Conservation (phyloP, 2,888 invertebrate genomes). For the Sthenelais limicola region DNA sequence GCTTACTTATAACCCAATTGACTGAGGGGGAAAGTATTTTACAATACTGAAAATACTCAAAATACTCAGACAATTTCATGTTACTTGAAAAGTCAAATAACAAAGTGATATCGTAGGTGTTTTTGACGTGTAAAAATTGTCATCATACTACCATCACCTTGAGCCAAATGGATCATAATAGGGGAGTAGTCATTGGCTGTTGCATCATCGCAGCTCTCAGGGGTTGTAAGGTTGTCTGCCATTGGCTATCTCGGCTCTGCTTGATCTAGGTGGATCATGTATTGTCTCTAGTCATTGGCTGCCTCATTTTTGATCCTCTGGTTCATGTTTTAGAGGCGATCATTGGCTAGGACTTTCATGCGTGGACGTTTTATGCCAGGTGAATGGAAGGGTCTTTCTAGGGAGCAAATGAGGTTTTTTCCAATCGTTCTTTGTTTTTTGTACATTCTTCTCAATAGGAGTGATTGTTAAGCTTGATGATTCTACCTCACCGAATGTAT, state of each 20-base stretch:
- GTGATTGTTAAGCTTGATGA: conserved; percentile 34
- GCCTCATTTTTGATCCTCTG: conserved; percentile 3
- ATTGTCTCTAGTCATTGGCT: conserved; percentile 17
- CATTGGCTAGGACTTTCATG: conserved; percentile 34
- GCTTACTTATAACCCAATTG: conserved; percentile 40
- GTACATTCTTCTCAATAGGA: conserved; percentile 37
- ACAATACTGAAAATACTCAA: conserved; percentile 44
- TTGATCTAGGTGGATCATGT: conserved; percentile 33
- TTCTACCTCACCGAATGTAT: conserved; percentile 37
- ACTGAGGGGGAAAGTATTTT: conserved; percentile 43
- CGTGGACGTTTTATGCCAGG: conserved; percentile 29
- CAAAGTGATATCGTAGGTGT: conserved; percentile 42
- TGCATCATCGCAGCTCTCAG: neutral
- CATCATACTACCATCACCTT: conserved; percentile 37
- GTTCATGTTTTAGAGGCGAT: conserved; percentile 25
- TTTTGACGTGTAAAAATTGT: conserved; percentile 38
- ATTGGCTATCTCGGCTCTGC: conserved; percentile 16
- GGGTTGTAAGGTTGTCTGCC: conserved; percentile 7
- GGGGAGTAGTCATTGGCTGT: conserved; percentile 6
- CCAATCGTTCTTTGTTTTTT: conserved; percentile 36
- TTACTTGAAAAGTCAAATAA: conserved; percentile 42
- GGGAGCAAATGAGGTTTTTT: conserved; percentile 26
- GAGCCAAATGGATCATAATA: conserved; percentile 35
- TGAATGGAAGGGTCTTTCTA: conserved; percentile 32
- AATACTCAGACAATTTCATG: conserved; percentile 43